Evolutionary conservation across 2,113 vertebrate genomes (phyloP).

Genomic region (Canis aureus): DNA sequence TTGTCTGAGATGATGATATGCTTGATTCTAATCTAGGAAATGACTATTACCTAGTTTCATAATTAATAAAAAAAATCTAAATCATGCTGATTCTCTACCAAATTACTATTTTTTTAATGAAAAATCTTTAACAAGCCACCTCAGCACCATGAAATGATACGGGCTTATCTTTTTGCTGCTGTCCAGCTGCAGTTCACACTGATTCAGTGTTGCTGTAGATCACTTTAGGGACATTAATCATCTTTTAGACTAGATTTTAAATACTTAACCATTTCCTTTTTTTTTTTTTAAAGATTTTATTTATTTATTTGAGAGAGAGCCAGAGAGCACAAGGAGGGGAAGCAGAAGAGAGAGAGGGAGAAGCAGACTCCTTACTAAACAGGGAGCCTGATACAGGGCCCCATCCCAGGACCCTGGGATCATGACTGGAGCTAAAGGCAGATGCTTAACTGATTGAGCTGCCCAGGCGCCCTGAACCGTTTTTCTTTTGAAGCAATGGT

Average conservation of each 20-base stretch:
- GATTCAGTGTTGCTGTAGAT: slow-evolving; percentile 58
- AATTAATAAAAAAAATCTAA: slow-evolving; percentile 54
- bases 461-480: too few relatives aligned
- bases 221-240: slow-evolving; percentile 75
- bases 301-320: too few relatives aligned
- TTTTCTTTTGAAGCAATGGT: slow-evolving; percentile 83
- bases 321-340: too few relatives aligned
- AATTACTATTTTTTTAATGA: slow-evolving; percentile 58
- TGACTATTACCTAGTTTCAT: background rate
- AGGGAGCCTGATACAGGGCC: too few relatives aligned
- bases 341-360: too few relatives aligned
- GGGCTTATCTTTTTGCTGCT: slow-evolving; percentile 62
- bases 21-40: background rate
- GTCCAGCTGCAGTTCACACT: slow-evolving; percentile 60
- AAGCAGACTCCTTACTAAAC: too few relatives aligned
- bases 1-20: slow-evolving; percentile 40
- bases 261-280: slow-evolving; percentile 85
- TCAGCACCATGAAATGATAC: background rate
- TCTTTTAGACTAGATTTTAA: slow-evolving; percentile 77
- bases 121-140: background rate
- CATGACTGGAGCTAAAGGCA: too few relatives aligned
- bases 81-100: slow-evolving; percentile 30
- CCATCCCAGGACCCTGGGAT: too few relatives aligned
- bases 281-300: slow-evolving; percentile 80
- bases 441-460: too few relatives aligned